Evolutionary conservation across 2,113 vertebrate genomes (phyloP), one percentile per base, ranked within the genome.

Genomic region (Halichoeres trimaculatus): DNA sequence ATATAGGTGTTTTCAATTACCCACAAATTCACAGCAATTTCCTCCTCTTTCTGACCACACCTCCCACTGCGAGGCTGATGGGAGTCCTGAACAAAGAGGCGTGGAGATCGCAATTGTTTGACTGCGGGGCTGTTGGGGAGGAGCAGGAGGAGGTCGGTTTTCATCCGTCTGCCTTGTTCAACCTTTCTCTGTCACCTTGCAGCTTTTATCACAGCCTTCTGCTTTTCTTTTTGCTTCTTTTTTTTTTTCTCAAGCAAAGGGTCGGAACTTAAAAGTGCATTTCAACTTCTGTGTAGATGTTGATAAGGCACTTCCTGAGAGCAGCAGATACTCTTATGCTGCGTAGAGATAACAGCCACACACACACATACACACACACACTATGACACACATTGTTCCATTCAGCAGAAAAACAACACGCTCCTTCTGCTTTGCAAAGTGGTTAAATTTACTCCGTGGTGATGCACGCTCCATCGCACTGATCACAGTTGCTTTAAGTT

Each of bases 1-100:
- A 87, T 87, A 78, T 76, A 90, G 90, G 85, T 92, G 83, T 91
- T 93, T 94, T 94, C 91, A 94, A 94, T 93, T 93, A 93, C 85
- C 48, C 58, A 60, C 87, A 88, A 92, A 93, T 93, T 91, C 85
- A 65, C 69, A 87, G 90, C 93, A 93, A 94, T 94, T 94, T 94
- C 90, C 89, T 92, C 84, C 80, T 83, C 79, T 93, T 87, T 94
- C 89, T 78, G 89, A 72, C 72, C 80, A 72, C 90, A 80, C 87
- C 89, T 48, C 94, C 90, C 79, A 76, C 90, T 85, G 92, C 0
- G 92, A 87, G 76, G 84, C 85, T 93, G 93, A 94, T 94, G 89
- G 91, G 79, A 88, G 92, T 85, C 53, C 83, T 60, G 87, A 83
- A 88, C 85, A 90, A 91, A 89, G 89, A 88, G 88, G 85, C 71